phyloP scores from a whole-genome alignment of 2,113 vertebrate species.

The Meleagris gallopavo region DNA sequence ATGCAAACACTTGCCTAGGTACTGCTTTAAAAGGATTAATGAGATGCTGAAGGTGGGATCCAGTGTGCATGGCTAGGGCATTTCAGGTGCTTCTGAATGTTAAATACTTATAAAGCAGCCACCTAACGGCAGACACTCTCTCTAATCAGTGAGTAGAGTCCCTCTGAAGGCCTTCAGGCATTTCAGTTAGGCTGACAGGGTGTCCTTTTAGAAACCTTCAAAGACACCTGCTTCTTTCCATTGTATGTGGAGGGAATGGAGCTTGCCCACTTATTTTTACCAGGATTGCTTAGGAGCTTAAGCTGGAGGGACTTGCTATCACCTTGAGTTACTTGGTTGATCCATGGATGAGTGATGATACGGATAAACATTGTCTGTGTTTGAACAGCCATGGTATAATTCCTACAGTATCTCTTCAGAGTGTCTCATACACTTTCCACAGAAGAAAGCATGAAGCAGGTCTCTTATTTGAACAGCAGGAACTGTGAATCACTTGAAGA shows the following conservation, averaged over 20 bases:
- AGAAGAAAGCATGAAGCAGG: not conserved
- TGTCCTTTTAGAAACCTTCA: slow-evolving; percentile 8
- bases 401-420: not conserved
- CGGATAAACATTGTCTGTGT: not conserved
- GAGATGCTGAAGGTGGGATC: not conserved
- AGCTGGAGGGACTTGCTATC: not conserved
- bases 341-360: not conserved
- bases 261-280: not conserved
- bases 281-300: not conserved
- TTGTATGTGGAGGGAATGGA: not conserved
- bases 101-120: not conserved
- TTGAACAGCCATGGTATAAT: not conserved
- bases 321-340: not conserved
- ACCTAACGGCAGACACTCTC: not conserved
- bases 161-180: not conserved
- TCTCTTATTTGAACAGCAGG: not conserved
- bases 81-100: not conserved
- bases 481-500: not conserved
- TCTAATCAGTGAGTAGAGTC: not conserved
- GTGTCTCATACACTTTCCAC: not conserved
- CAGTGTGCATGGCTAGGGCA: not conserved
- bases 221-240: not conserved
- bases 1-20: not conserved
- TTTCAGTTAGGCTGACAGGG: not conserved
- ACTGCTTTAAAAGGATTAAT: not conserved